Evolutionary conservation across 2,888 invertebrate genomes (phyloP).

Genomic region (Leptopilina myrica): DNA sequence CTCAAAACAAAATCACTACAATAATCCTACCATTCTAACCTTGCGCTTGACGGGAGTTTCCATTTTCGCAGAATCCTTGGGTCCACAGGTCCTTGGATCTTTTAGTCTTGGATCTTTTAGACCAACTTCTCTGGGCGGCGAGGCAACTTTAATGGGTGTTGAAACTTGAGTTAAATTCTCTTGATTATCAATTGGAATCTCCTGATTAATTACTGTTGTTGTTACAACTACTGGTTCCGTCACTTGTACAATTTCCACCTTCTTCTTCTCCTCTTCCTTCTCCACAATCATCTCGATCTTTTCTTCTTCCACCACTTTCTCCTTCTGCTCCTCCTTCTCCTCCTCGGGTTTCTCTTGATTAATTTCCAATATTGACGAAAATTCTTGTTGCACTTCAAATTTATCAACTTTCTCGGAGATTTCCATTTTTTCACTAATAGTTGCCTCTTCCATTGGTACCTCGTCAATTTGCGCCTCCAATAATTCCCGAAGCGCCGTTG

Average conservation of each 20-base stretch:
- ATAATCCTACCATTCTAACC: conserved; percentile 70
- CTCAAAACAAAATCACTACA: conserved; percentile 59
- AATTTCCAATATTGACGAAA: conserved; percentile 70
- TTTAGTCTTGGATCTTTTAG: conserved; percentile 59
- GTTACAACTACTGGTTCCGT: background rate
- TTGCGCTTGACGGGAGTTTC: conserved; percentile 74
- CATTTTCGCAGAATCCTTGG: conserved; percentile 69
- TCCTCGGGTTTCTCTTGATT: conserved; percentile 70
- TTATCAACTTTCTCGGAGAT: conserved; percentile 39
- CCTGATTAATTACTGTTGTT: background rate
- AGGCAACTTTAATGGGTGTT: background rate
- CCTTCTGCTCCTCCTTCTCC: background rate
- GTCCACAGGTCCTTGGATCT: conserved; percentile 72
- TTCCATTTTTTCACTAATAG: conserved; percentile 39
- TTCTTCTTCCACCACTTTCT: conserved; percentile 53
- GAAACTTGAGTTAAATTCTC: background rate
- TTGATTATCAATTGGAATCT: background rate
- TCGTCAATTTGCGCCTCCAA: conserved; percentile 71
- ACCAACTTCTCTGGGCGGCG: conserved; percentile 45
- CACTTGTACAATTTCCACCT: background rate
- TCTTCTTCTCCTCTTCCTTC: background rate
- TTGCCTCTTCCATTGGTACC: conserved; percentile 49
- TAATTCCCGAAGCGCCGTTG: conserved; percentile 69
- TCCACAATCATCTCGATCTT: conserved; percentile 62
- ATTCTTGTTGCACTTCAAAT: conserved; percentile 52